Evolutionary conservation across 2,797 vertebrate species (phyloP).

Genomic region (Sciurus carolinensis): DNA sequence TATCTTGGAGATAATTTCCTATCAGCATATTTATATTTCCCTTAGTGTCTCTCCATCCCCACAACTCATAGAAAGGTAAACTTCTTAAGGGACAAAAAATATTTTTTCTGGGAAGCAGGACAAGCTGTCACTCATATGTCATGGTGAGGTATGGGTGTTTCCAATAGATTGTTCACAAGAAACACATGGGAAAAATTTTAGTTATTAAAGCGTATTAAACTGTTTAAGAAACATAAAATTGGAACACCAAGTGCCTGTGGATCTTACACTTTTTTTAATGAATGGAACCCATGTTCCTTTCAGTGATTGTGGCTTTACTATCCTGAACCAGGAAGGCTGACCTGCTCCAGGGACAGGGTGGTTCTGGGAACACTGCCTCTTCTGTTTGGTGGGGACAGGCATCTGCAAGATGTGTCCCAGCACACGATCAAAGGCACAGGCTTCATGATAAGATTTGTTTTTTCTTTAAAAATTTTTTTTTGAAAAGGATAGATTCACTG

Average conservation of each 20-base stretch:
- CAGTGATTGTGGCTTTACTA: no score
- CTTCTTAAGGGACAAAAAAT: slow-evolving; percentile 56
- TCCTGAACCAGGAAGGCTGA: background rate
- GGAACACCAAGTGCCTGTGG: slow-evolving; percentile 76
- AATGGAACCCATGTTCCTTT: slow-evolving; percentile 77
- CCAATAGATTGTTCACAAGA: slow-evolving; percentile 80
- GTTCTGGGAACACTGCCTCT: background rate
- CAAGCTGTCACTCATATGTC: background rate
- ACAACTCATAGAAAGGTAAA: background rate
- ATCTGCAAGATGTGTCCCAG: background rate
- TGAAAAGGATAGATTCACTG: background rate
- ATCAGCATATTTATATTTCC: background rate
- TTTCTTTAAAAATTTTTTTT: no score
- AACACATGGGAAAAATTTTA: slow-evolving; percentile 66
- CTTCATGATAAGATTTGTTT: background rate
- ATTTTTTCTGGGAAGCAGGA: background rate
- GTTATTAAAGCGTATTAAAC: slow-evolving; percentile 73
- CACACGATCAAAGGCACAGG: background rate
- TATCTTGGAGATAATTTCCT: slow-evolving; percentile 56
- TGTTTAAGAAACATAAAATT: slow-evolving; percentile 64
- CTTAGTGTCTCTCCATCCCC: background rate
- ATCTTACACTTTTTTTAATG: slow-evolving; percentile 6
- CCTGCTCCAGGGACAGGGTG: accelerated
- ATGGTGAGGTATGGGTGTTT: slow-evolving; percentile 49
- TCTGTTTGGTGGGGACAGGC: accelerated